Conservation (phyloP, 2,797 vertebrate genomes). For the Cuniculus paca region DNA sequence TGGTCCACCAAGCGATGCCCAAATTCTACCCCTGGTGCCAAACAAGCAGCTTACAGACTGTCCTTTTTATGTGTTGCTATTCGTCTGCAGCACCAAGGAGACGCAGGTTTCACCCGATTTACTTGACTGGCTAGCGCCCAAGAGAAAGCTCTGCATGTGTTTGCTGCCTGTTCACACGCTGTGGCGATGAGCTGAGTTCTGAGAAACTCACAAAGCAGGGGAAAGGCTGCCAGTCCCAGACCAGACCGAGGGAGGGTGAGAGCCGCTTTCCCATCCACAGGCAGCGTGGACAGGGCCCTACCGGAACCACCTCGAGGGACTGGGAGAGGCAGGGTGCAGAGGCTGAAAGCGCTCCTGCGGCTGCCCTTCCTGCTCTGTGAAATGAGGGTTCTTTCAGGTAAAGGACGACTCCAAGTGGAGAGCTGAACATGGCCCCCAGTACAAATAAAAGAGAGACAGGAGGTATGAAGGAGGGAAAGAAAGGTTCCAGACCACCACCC, state of each 20-base stretch:
- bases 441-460: fast-evolving
- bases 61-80: neutral
- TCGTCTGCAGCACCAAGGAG: neutral
- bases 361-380: neutral
- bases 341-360: neutral
- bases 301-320: neutral
- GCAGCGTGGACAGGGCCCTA: neutral
- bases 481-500: neutral
- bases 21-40: neutral
- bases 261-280: neutral
- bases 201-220: neutral
- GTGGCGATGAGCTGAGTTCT: too few species aligned
- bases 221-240: fast-evolving
- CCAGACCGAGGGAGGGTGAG: neutral
- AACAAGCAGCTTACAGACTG: too few species aligned
- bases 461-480: neutral
- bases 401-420: neutral
- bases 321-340: too few species aligned
- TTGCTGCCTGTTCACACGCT: neutral
- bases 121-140: fast-evolving
- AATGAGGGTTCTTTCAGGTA: neutral
- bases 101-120: neutral
- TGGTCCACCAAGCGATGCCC: neutral
- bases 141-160: fast-evolving
- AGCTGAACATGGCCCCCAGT: neutral